Percentiles rank a stretch among this genome's conserved stretches.
These are phyloP conservation scores for Chiloscyllium punctatum DNA, from an alignment of 2,797 vertebrate genomes.

Conservation along the genomic window DNA sequence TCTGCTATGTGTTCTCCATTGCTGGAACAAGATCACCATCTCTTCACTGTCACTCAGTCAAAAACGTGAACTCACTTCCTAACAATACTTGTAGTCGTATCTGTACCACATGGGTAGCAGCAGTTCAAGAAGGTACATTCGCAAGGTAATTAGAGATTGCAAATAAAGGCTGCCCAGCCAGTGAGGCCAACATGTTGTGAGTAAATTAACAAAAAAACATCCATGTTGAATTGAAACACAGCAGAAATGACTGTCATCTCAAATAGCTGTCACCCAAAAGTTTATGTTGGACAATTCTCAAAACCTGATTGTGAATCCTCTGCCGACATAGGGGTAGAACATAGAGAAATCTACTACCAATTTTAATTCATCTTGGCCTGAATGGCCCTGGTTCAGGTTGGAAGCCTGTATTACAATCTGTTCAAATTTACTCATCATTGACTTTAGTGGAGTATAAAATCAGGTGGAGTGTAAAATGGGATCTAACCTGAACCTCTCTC, in stretches of 20 bases:
- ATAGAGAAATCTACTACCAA: not conserved
- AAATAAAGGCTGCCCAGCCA: too few relatives aligned
- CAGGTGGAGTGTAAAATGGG: not conserved
- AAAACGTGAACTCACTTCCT: too few relatives aligned
- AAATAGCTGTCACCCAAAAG: not conserved
- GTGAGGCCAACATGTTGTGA: too few relatives aligned
- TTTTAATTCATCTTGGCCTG: not conserved
- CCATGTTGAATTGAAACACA: not conserved
- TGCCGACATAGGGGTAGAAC: not conserved
- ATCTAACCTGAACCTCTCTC: not conserved
- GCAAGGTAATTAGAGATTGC: too few relatives aligned
- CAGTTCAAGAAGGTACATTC: too few relatives aligned
- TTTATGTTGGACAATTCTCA: not conserved
- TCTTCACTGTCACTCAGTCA: too few relatives aligned
- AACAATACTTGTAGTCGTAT: too few relatives aligned
- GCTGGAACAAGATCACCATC: not conserved
- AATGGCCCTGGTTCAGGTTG: not conserved
- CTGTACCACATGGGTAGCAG: too few relatives aligned
- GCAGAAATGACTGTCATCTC: not conserved
- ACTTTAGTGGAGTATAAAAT: not conserved
- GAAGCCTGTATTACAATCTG: not conserved
- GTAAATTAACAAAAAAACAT: not conserved
- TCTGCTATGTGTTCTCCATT: not conserved
- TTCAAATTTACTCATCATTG: not conserved
- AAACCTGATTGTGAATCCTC: not conserved